Base-by-base conservation (phyloP, 1,140 invertebrate genomes). In the Kradibia gibbosae region DNA sequence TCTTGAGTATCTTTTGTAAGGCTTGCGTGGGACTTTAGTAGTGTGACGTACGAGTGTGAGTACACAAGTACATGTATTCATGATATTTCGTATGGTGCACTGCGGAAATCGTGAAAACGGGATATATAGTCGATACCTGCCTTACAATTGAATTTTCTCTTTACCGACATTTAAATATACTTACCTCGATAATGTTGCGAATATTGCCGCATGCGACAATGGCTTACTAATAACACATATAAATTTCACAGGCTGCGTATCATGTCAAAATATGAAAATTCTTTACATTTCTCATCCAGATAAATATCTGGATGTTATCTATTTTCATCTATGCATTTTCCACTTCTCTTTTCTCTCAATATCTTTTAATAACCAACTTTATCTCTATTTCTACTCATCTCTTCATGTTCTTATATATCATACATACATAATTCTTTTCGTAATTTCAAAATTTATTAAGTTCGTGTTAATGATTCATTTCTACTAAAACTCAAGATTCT, bases 91-190 rank as follows among this genome's bases (percentile, higher is more conserved):
- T 20, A n/a, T 15, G 36, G 36, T 34, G 36, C 0, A 22, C 0
- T 20, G 36, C 25, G 48, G 22, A 79, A 79, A 57, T 36, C 22
- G 50, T 3, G 78, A 62, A 82, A 78, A 81, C n/a, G 39, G 71
- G 67, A 83, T 57, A 72, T 72, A 78, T 71, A 60, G 34, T 20
- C 73, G 62, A 85, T 84, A 39, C 78, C 17, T 62, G 55, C 80
- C 82, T 72, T 83, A 84, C 80, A 83, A 84, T 70, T 76, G 82
- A 85, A 83, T 84, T 83, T 81, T 11, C 76, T 62, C 76, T 4
- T 81, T 82, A 65, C 78, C 79, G 77, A 78, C 82, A 55, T 50
- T 77, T 65, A 81, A 83, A 83, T 84, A 82, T 73, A 82, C 78
- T 83, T 83, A 82, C 70, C 65, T 39, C 73, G 73, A 81, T 82